These are phyloP conservation scores for Galerucella calmariensis DNA, from an alignment of 2,888 invertebrate species.

Conservation along the genomic window DNA sequence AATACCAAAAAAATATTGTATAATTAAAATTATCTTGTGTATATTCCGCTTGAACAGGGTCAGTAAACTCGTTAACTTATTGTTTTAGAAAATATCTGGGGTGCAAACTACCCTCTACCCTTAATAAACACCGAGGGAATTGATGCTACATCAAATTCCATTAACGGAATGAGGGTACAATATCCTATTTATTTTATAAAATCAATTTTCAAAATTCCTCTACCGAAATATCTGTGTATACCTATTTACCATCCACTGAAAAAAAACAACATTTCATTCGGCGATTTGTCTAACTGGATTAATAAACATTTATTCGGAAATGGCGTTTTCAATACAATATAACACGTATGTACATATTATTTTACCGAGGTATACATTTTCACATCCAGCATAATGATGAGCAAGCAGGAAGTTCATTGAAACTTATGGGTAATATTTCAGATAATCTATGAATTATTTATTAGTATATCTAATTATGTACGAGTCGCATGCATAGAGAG, in stretches of 20 bases:
- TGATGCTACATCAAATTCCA: neutral
- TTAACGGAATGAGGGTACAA: neutral
- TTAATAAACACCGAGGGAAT: neutral
- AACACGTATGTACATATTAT: slow-evolving; percentile 32
- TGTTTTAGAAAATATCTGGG: slow-evolving; percentile 5
- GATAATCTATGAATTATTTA: slow-evolving; percentile 41
- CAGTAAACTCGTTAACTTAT: neutral
- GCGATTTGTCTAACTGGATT: slow-evolving; percentile 8
- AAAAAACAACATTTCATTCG: neutral
- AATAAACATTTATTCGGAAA: slow-evolving; percentile 31
- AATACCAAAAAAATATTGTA: too few relatives aligned
- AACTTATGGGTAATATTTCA: slow-evolving; percentile 39
- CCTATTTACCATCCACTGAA: neutral
- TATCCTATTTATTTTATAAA: neutral
- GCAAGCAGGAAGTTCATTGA: slow-evolving; percentile 41
- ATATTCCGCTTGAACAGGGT: neutral
- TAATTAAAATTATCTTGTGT: neutral
- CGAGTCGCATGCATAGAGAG: slow-evolving; percentile 5
- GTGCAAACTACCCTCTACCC: neutral
- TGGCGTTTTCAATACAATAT: slow-evolving; percentile 25
- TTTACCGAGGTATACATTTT: slow-evolving; percentile 31
- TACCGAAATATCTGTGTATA: neutral
- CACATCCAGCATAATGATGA: slow-evolving; percentile 41
- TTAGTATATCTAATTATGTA: slow-evolving; percentile 27
- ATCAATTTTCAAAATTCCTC: neutral